These are phyloP conservation scores for Conchocele bisecta DNA, from an alignment of 2,888 invertebrate genomes.

Conservation along the genomic window DNA sequence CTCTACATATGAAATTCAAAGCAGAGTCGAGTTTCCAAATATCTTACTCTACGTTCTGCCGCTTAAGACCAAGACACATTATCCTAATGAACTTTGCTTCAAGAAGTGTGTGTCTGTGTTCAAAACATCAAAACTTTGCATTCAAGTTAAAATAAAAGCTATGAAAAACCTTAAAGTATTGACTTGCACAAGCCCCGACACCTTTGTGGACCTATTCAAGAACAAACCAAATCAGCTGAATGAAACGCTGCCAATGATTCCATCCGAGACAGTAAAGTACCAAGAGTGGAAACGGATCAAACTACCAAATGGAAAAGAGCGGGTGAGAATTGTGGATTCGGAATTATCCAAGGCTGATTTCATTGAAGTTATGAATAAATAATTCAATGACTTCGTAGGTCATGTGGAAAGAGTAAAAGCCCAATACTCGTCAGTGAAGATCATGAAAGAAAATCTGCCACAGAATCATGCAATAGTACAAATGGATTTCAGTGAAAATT, in stretches of 20 bases:
- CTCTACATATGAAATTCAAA: slow-evolving; percentile 35
- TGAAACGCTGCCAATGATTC: slow-evolving; percentile 3
- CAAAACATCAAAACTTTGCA: slow-evolving; percentile 39
- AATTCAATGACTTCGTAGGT: slow-evolving; percentile 60
- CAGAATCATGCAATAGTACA: slow-evolving; percentile 16
- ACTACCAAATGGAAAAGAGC: slow-evolving; percentile 44
- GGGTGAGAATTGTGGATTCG: slow-evolving; percentile 34
- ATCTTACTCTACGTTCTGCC: slow-evolving; percentile 29
- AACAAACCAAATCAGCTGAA: neutral
- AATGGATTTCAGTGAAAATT: slow-evolving; percentile 30
- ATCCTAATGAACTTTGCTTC: slow-evolving; percentile 26
- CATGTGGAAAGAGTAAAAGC: slow-evolving; percentile 25
- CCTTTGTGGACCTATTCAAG: slow-evolving; percentile 19
- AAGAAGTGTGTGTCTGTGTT: slow-evolving; percentile 34
- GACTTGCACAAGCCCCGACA: slow-evolving; percentile 37
- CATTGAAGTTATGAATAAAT: slow-evolving; percentile 79
- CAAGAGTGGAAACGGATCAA: slow-evolving; percentile 42
- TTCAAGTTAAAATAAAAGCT: slow-evolving; percentile 29
- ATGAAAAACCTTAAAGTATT: slow-evolving; percentile 1
- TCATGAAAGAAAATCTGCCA: slow-evolving; percentile 39
- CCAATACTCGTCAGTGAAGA: slow-evolving; percentile 8
- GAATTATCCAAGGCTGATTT: slow-evolving; percentile 47
- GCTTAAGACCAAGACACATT: slow-evolving; percentile 19
- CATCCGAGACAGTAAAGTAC: slow-evolving; percentile 17
- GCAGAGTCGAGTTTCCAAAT: slow-evolving; percentile 23